Conservation (phyloP, 2,888 invertebrate genomes). For the Epinotia nisella region DNA sequence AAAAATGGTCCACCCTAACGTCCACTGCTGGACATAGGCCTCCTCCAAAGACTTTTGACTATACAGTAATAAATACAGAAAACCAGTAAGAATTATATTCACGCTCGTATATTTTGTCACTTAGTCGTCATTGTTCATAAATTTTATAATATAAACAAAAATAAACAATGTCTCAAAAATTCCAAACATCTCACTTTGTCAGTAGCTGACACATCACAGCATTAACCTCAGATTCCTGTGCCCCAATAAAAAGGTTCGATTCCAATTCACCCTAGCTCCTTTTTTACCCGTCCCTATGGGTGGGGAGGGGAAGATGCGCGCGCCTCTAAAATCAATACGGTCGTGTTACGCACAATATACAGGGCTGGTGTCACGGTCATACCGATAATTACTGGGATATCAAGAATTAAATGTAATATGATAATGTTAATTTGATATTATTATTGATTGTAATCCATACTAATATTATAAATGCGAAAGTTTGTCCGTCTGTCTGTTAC, state of each 20-base stretch:
- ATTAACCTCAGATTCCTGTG: constrained; percentile 77
- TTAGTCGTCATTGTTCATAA: too few species aligned
- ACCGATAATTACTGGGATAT: constrained; percentile 47
- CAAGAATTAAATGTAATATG: constrained; percentile 4
- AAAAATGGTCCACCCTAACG: too few species aligned
- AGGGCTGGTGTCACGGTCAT: constrained; percentile 73
- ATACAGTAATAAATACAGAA: too few species aligned
- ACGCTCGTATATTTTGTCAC: too few species aligned
- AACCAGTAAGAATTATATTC: too few species aligned
- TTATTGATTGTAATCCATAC: neutral
- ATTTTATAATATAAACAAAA: constrained; percentile 18
- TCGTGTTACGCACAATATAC: constrained; percentile 79
- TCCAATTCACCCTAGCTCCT: constrained; percentile 77
- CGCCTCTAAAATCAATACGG: constrained; percentile 83
- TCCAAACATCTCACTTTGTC: constrained; percentile 51
- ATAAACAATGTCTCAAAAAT: constrained; percentile 46
- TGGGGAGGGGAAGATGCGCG: constrained; percentile 70
- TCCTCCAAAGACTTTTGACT: too few species aligned
- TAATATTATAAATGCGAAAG: too few species aligned
- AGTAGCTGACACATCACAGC: constrained; percentile 66
- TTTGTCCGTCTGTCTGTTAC: too few species aligned
- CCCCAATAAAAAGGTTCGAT: constrained; percentile 81
- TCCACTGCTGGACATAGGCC: too few species aligned
- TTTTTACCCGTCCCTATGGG: constrained; percentile 57
- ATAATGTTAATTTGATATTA: constrained; percentile 1